Base-by-base conservation (phyloP, 2,888 invertebrate genomes). In the Amiota minor region DNA sequence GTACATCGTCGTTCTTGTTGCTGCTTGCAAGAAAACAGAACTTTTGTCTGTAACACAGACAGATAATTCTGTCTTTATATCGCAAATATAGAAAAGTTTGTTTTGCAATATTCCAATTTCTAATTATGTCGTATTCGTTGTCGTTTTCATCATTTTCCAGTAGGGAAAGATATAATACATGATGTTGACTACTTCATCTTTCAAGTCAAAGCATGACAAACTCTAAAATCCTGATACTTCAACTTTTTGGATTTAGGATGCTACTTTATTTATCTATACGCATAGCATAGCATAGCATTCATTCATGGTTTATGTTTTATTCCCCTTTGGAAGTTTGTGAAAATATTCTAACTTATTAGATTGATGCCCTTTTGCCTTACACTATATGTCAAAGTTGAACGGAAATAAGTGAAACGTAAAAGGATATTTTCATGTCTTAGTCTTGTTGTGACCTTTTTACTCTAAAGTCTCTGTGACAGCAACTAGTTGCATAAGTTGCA, bases 101-200 rank as follows among this genome's bases (percentile, higher is more conserved):
- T 71, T 76, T 76, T 77, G 79, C 76, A 75, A 75, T 80, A 81
- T 81, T 80, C 78, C 80, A 77, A 75, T 81, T 81, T 81, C 83
- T 81, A 81, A 81, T 81, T 81, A 83, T 79, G 81, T 79, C 72
- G 72, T 76, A 65, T 68, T 55, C 49, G 49, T n/a, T 3, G 45
- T n/a, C 14, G 55, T 35, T 35, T 35, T 35, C 35, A 35, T 35
- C 35, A 35, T 35, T 35, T 35, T 35, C 35, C 35, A 35, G 35
- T 35, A 35, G 35, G 35, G 35, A 35, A 35, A 35, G 35, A 35
- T 35, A 35, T 35, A 35, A 35, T 35, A 35, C 35, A 35, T 70
- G 55, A 16, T 55, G 55, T 35, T 45, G 23, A 35, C 35, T 20
- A 12, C 18, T 47, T 47, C 49, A 47, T 23, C 2, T 16, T 68